Evolutionary conservation across 2,113 vertebrate species (phyloP).

Genomic region (Paracanthobrama guichenoti): DNA sequence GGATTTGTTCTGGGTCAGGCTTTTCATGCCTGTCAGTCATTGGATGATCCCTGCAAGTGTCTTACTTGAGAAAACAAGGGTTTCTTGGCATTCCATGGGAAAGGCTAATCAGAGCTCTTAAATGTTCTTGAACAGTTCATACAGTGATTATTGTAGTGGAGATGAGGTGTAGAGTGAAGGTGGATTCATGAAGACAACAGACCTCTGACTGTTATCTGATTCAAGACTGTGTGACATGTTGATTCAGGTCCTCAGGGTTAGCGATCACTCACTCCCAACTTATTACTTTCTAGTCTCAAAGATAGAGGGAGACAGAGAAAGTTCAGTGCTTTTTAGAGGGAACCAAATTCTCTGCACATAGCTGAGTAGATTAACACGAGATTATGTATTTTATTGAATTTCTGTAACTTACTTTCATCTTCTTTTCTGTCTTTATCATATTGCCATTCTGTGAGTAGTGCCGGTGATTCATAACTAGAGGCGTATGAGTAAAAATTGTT

Average conservation of each 20-base stretch:
- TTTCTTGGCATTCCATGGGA: background rate
- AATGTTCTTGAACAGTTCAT: background rate
- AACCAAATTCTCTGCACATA: background rate
- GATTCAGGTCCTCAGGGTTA: constrained; percentile 30
- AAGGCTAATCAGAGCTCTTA: background rate
- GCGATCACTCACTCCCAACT: background rate
- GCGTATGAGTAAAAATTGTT: constrained; percentile 12
- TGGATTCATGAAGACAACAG: constrained; percentile 4
- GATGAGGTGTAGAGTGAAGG: background rate
- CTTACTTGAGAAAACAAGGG: background rate
- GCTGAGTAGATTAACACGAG: constrained; percentile 11
- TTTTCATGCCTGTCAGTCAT: constrained; percentile 10
- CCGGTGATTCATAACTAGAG: constrained; percentile 36
- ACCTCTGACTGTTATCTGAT: constrained; percentile 27
- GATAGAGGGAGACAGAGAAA: background rate
- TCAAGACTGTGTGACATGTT: constrained; percentile 20
- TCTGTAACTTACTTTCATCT: background rate
- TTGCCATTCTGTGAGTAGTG: background rate
- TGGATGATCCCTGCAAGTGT: constrained; percentile 12
- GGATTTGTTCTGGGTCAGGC: constrained; percentile 9
- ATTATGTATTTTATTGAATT: background rate
- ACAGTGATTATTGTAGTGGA: background rate
- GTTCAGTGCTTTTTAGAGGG: constrained; percentile 7
- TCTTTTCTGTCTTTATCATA: background rate
- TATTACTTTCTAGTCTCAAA: background rate